Base-by-base conservation (phyloP, 2,888 invertebrate species). In the Arctia plantaginis region DNA sequence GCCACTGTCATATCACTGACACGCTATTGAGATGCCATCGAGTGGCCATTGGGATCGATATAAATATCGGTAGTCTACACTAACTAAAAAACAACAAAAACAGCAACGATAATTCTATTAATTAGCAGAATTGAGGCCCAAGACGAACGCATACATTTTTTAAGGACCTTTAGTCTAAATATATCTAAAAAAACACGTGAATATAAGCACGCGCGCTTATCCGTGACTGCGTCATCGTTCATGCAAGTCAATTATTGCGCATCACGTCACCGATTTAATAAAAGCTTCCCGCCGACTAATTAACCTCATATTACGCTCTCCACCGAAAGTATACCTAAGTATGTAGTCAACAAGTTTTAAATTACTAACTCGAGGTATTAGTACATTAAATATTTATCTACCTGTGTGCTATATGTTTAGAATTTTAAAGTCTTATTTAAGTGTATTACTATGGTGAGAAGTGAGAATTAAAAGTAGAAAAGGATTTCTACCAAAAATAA, bases 281-380 rank as follows among this genome's bases (percentile, higher is more conserved):
- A 86, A 84, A 81, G 86, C 88, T 88, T 90, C 87, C 89, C 86
- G 86, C 84, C 77, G 80, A 82, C 77, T 84, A 83, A 88, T 88
- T 90, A 88, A 85, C 82, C 76, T 66, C 77, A 68, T 55, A 51
- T 65, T 73, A 66, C 74, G 66, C 30, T 68, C 71, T 41, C 10
- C 76, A 74, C 73, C 74, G 72, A 75, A 74, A 62, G 15, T 41
- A 27, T 66, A 41, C 64, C 64, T 64, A 41, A 62, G 3, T 67
- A n/a, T n/a, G 1, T 67, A 15, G 67, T 27, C 4, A 44, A 30
- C 44, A 41, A 4, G 27, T 41, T 67, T 67, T 67, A 27, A 27
- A 39, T 27, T 67, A 27, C 41, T 39, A 66, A 8, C 7, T 15
- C n/a, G 23, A 66, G 2, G 39, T 35, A 27, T 66, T 35, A 12